Evolutionary conservation across 2,113 vertebrate genomes (phyloP), one percentile per base, ranked within the genome.

Genomic region (Strix aluco): DNA sequence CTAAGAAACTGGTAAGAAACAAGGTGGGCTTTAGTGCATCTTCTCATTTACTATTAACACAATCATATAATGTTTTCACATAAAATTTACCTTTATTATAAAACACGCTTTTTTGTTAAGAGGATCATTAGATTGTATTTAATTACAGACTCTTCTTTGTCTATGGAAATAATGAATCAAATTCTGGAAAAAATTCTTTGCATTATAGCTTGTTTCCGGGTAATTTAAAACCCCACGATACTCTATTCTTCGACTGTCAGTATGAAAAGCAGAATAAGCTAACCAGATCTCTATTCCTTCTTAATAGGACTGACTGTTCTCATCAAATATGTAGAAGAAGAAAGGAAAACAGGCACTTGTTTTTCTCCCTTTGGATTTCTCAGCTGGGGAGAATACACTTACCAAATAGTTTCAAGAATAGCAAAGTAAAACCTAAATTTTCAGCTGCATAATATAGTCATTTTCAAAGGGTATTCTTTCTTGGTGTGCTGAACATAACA

Each of bases 211-310:
- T 62, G 69, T 73, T 97, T 77, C 81, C 92, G 85, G 81, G 40
- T 86, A 96, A 95, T 95, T 97, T 97, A 61, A 97, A 97, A 49
- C 75, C 82, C 92, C 47, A 26, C n/a, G 87, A 70, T 75, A 94
- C 67, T 71, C 78, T 93, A 42, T 92, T 97, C 49, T 97, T 94
- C 93, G 86, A 86, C 62, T 94, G 70, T 88, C 85, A 93, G 67
- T 71, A 57, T 91, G 55, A 95, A 94, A 97, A 96, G 94, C 90
- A 86, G 74, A 96, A 73, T 66, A 92, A 93, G 11, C 77, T 94
- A 96, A 96, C 93, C 69, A 91, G 59, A 71, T 95, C 91, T 67
- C 94, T 87, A 23, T 67, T 71, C 51, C 55, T 81, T 81, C 74
- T 61, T 92, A 92, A 95, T 10, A 93, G 52, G 38, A 87, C 91